A percentile compares a stretch with the other conserved stretches of the same genome.
phyloP scores from a whole-genome alignment of 2,113 vertebrate species.

The Conger conger region DNA sequence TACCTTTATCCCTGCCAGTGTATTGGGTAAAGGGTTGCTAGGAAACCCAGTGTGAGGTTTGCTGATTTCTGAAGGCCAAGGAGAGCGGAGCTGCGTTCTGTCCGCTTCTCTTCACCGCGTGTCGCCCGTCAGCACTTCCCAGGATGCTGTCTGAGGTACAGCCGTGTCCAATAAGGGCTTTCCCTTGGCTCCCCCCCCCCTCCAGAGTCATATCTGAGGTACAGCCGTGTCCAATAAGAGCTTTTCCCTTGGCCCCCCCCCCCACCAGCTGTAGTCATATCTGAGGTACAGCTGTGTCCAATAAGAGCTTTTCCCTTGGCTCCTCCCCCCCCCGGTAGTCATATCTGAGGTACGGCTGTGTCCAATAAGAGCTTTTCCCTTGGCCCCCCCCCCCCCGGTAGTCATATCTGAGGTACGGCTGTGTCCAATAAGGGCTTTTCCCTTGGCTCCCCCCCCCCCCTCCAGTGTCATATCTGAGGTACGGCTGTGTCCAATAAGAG shows the following conservation, averaged over 20 bases:
- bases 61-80: background rate
- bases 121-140: background rate
- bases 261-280: no score
- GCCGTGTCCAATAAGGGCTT: background rate
- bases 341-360: background rate
- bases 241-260: no score
- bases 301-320: background rate
- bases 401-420: no score
- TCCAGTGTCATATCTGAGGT: no score
- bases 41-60: slow-evolving; percentile 10
- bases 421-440: no score
- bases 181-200: background rate
- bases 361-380: background rate
- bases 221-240: background rate
- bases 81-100: background rate
- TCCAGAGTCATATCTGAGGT: background rate
- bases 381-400: no score
- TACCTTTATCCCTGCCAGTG: background rate
- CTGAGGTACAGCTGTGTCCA: background rate
- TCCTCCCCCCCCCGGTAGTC: no score
- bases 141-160: background rate
- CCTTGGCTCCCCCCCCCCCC: no score
- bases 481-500: no score
- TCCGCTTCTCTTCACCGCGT: background rate
- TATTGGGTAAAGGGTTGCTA: slow-evolving; percentile 21